Conservation (phyloP, 2,888 invertebrate species). For the Adelphocoris suturalis region DNA sequence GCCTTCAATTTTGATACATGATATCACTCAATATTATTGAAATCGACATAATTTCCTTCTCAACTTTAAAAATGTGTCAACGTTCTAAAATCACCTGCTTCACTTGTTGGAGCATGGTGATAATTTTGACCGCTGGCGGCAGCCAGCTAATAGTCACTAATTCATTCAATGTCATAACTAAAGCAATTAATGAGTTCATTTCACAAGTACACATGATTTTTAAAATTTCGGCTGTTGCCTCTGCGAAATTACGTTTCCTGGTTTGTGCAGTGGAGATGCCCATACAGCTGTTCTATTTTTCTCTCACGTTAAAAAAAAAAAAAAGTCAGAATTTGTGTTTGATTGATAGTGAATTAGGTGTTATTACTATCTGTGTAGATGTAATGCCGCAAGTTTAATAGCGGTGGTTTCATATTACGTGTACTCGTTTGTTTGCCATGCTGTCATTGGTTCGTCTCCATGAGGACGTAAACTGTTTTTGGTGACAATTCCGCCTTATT, state of each 20-base stretch:
- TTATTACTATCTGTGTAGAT: too few relatives aligned
- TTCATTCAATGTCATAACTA: background rate
- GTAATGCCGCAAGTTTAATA: too few relatives aligned
- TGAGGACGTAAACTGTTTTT: background rate
- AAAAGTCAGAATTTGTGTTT: too few relatives aligned
- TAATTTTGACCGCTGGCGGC: background rate
- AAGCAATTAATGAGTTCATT: too few relatives aligned
- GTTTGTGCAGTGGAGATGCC: slow-evolving; percentile 23
- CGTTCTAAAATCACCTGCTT: background rate
- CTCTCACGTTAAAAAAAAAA: background rate
- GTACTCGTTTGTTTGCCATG: background rate
- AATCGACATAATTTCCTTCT: background rate
- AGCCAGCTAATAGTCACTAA: background rate
- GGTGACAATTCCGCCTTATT: background rate
- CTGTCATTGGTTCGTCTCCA: background rate
- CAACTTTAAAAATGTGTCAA: background rate
- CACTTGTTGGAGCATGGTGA: background rate
- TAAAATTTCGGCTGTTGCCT: background rate
- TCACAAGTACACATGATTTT: too few relatives aligned
- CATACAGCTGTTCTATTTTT: background rate
- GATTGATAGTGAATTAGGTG: too few relatives aligned
- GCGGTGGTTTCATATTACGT: background rate
- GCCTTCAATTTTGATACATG: background rate
- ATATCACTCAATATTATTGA: background rate
- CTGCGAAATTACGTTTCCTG: slow-evolving; percentile 27